Base-by-base conservation (phyloP, 2,888 invertebrate genomes). In the Pediacus dermestoides region DNA sequence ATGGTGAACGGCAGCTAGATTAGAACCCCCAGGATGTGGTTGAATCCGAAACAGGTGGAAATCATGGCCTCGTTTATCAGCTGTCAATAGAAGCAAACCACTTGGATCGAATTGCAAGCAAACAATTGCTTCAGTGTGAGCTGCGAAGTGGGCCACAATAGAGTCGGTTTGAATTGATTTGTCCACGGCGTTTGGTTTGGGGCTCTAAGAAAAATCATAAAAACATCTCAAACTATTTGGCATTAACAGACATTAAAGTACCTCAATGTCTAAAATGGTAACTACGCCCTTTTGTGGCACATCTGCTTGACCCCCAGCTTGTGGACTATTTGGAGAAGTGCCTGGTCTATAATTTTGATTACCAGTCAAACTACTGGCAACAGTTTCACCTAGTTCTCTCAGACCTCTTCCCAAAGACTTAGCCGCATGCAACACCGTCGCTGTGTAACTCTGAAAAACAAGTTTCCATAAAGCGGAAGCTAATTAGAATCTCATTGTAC, bases 31-130 rank as follows among this genome's bases (percentile, higher is more conserved):
- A 1, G 68, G 66, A 74, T 96, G 96, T 0, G 95, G 88, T 62
- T 93, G 88, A 52, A 99, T 81, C 40, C 91, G 78, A 71, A 96
- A 99, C 53, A 99, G 80, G 69, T 99, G 89, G 73, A 99, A 99
- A 65, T 93, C 90, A 62, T 95, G 92, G 0, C 95, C 96, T 13
- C 89, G 78, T 52, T 84, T 82, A 68, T 95, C 95, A 1, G 93
- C 92, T 1, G 94, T 94, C 50, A 95, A 75, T 26, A 96, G 73
- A 41, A 96, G 69, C 72, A 88, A 81, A 28, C 95, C 96, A 36
- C 89, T 90, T 28, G 85, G 81, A 70, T 96, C 94, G 67, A 95
- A 95, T 60, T 85, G 80, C 74, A 96, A 76, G 16, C 88, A 86
- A 25, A 92, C 88, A 36, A 95, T 81, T 2, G 94, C 88, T 55